Evolutionary conservation across 2,888 invertebrate species (phyloP), one percentile per base, ranked within the genome.

Genomic region (Abrostola triplasia): DNA sequence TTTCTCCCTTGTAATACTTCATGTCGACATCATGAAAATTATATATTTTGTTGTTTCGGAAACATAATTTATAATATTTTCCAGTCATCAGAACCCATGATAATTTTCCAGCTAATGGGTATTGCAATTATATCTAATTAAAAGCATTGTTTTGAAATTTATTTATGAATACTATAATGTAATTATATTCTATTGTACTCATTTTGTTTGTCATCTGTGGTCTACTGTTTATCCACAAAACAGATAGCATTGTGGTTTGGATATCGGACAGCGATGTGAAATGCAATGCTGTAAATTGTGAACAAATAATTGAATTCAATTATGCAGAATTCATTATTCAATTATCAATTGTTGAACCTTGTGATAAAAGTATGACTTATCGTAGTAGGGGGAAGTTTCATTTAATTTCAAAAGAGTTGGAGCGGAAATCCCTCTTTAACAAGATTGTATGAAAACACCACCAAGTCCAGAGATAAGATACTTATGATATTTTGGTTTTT

Each of bases 301-400:
- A 47, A 38, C 8, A 6, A 5, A 10, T 50, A 36, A 49, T 71
- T 56, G n/a, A 47, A 56, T 65, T 60, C 36, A 36, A 47, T 47
- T 47, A 47, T 24, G 42, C 37, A 58, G 56, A 56, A 69, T 57
- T 36, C 24, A 24, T 24, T 24, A 24, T 24, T 24, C 24, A 24
- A 24, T 24, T 24, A 24, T 24, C 24, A 24, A 24, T 24, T 47
- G 44, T 13, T 44, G 44, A 13, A 9, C 24, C 24, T 6, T 8
- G 0, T 13, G 44, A 5, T 13, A 24, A n/a, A 41, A 41, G n/a
- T 5, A n/a, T 41, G 24, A 24, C 24, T 24, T 24, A 24, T 24
- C 24, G 24, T 24, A 24, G 24, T 24, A 24, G 24, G n/a, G n/a
- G n/a, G n/a, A n/a, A n/a, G n/a, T n/a, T n/a, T n/a, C n/a, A n/a